These are phyloP conservation scores for Eilema griseolum DNA, from an alignment of 2,888 invertebrate species.

Conservation along the genomic window DNA sequence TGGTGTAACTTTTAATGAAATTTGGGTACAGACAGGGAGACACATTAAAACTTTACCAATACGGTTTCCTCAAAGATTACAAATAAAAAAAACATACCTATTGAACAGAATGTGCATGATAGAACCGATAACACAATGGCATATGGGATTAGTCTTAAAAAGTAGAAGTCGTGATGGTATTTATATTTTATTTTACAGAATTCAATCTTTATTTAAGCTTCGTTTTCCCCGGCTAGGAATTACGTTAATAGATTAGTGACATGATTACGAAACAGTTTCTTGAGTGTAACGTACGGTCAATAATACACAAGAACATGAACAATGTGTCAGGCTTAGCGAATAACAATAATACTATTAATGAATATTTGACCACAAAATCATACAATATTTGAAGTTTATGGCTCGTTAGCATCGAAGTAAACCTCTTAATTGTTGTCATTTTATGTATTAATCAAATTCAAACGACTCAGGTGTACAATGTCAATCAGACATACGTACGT, in stretches of 20 bases:
- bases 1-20: constrained; percentile 5
- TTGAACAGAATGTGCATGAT: not conserved
- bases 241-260: not conserved
- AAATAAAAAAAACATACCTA: not conserved
- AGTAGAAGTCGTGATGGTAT: not conserved
- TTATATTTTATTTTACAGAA: not conserved
- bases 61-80: not conserved
- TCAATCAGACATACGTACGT: not conserved
- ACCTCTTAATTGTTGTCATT: not conserved
- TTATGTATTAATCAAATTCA: not conserved
- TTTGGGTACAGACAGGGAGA: not conserved
- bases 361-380: not conserved
- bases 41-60: constrained; percentile 4
- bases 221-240: not conserved
- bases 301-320: not conserved
- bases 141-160: not conserved
- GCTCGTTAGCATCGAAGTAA: not conserved
- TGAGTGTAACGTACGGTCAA: too few species aligned
- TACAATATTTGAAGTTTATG: not conserved
- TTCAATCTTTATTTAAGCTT: not conserved
- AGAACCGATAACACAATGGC: not conserved
- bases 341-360: not conserved
- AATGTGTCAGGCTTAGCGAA: not conserved
- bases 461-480: not conserved
- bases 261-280: not conserved